Evolutionary conservation across 2,113 vertebrate species (phyloP).

Genomic region (Falco punctatus): DNA sequence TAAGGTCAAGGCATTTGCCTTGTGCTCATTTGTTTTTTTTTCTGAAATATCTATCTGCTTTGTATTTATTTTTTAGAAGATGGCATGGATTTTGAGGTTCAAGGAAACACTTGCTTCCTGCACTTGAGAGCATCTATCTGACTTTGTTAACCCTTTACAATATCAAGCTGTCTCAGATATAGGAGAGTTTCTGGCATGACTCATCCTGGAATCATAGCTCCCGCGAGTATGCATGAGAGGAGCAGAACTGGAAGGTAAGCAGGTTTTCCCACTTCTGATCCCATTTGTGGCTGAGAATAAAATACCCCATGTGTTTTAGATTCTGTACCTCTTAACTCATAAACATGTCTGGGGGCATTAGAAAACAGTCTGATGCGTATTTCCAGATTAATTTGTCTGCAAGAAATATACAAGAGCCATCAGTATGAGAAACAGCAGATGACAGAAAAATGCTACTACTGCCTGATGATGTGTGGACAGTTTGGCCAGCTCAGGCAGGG

Average conservation of each 20-base stretch:
- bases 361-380: not conserved
- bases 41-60: not conserved
- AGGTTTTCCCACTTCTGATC: not conserved
- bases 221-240: not conserved
- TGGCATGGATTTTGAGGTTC: not conserved
- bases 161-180: not conserved
- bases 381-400: not conserved
- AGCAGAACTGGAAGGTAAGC: not conserved
- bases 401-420: not conserved
- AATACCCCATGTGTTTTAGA: not conserved
- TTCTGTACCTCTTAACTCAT: not conserved
- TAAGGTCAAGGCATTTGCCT: not conserved
- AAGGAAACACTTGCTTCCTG: not conserved
- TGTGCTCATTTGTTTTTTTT: not conserved
- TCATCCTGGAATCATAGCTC: not conserved
- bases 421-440: not conserved
- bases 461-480: not conserved
- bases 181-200: not conserved
- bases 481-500: not conserved
- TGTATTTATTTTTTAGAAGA: slow-evolving; percentile 33
- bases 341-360: not conserved
- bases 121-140: not conserved
- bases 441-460: not conserved
- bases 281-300: not conserved
- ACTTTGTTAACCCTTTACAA: not conserved